A percentile compares a stretch with the other conserved stretches of the same genome.
These are phyloP conservation scores for Drosophila ustulata DNA, from an alignment of 2,888 invertebrate species.

Conservation along the genomic window DNA sequence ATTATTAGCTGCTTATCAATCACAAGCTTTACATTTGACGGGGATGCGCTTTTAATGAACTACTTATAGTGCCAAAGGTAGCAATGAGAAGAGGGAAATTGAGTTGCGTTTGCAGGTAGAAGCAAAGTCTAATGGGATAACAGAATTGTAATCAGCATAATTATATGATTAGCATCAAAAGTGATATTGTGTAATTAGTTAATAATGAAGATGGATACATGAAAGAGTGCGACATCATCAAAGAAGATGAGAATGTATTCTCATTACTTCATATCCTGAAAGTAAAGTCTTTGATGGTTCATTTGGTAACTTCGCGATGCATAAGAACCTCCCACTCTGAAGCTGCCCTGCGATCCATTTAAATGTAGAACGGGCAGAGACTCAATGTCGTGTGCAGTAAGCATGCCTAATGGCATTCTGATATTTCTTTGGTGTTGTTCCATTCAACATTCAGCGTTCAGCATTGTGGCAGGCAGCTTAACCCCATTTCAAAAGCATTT, in stretches of 20 bases:
- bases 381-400: constrained; percentile 19
- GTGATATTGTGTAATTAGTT: neutral
- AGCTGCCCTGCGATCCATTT: constrained; percentile 17
- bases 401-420: constrained; percentile 41
- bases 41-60: constrained; percentile 33
- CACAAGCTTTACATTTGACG: constrained; percentile 29
- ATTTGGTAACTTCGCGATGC: neutral
- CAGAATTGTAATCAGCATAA: neutral
- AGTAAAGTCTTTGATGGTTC: neutral
- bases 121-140: neutral
- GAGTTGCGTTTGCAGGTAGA: constrained; percentile 6
- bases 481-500: constrained; percentile 63
- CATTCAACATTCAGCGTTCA: constrained; percentile 41
- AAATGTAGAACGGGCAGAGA: constrained; percentile 6
- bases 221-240: neutral
- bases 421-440: constrained; percentile 28
- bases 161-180: neutral
- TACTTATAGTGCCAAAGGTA: neutral
- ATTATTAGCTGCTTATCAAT: constrained; percentile 60
- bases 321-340: constrained; percentile 1
- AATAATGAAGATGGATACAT: neutral
- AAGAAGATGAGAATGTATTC: neutral
- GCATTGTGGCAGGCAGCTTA: constrained; percentile 60
- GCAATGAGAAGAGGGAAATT: neutral
- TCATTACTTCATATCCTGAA: neutral